Base-by-base conservation (phyloP, 37 sponge, comb jelly and placozoan species). In the Aphrocallistes beatrix region DNA sequence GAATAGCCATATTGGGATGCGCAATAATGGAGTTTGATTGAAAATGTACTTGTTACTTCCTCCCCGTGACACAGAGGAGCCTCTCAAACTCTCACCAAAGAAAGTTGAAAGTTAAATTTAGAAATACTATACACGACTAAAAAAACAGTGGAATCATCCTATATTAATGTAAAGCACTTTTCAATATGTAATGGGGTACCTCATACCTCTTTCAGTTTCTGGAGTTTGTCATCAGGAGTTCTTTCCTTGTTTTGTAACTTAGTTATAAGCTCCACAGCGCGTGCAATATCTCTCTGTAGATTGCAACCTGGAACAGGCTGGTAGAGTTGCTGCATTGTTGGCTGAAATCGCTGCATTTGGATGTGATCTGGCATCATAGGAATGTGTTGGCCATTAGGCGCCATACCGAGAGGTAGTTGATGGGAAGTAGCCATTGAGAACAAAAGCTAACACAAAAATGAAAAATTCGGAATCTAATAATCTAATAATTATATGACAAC, bases 131-230 rank as follows among this genome's bases (percentile, higher is more conserved):
- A n/a, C n/a, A n/a, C n/a, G n/a, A n/a, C n/a, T n/a, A n/a, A n/a
- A n/a, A n/a, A n/a, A n/a, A n/a, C n/a, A n/a, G n/a, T n/a, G n/a
- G n/a, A n/a, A n/a, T n/a, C n/a, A n/a, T n/a, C n/a, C n/a, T n/a
- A n/a, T n/a, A n/a, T n/a, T n/a, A n/a, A n/a, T n/a, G n/a, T n/a
- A n/a, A n/a, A n/a, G n/a, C n/a, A n/a, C n/a, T n/a, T n/a, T n/a
- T n/a, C n/a, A n/a, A n/a, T n/a, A n/a, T n/a, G n/a, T n/a, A n/a
- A 16, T 42, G 45, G 13, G 13, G 13, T 42, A 42, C 10, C 45
- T 42, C 6, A 16, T 60, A 60, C 75, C 75, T 60, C 75, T 60
- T 60, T 60, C 34, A 60, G 34, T 60, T 60, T 60, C 75, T 60
- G 75, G 10, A 60, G 34, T 13, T 60, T 60, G n/a, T 60, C 75